A percentile compares a stretch with the other conserved stretches of the same genome.
Evolutionary conservation across 1,140 invertebrate genomes (phyloP).

Genomic region (Meloidogyne floridensis): DNA sequence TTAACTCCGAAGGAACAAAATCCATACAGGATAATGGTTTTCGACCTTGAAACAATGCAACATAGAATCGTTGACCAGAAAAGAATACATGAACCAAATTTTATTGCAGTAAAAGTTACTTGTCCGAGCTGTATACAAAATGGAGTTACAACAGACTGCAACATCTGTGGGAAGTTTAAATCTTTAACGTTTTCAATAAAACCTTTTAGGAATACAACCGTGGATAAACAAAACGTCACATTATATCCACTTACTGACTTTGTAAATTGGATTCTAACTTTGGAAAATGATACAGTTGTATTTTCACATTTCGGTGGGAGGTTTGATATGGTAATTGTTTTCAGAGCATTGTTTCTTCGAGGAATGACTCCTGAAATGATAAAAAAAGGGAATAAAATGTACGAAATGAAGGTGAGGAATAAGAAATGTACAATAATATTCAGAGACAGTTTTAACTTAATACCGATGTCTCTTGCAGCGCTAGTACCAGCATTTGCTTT

Average conservation of each 20-base stretch:
- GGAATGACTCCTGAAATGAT: too few relatives aligned
- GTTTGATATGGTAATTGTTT: too few relatives aligned
- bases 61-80: not conserved
- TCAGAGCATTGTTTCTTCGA: too few relatives aligned
- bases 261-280: not conserved
- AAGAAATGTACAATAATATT: not conserved
- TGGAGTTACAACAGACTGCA: not conserved
- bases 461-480: slow-evolving; percentile 9
- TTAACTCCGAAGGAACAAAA: not conserved
- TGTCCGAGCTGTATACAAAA: slow-evolving; percentile 16
- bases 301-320: slow-evolving; percentile 1
- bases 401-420: not conserved
- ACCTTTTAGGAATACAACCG: not conserved
- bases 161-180: not conserved
- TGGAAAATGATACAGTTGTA: not conserved
- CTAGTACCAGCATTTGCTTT: slow-evolving; percentile 6
- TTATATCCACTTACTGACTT: not conserved
- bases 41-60: slow-evolving; percentile 3
- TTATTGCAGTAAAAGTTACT: not conserved
- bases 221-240: not conserved
- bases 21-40: not conserved
- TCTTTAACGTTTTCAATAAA: not conserved
- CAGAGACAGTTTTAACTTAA: slow-evolving; percentile 8
- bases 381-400: too few relatives aligned
- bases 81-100: slow-evolving; percentile 9